Conservation (phyloP, 2,113 vertebrate genomes). For the Pseudorhombus dupliciocellatus region DNA sequence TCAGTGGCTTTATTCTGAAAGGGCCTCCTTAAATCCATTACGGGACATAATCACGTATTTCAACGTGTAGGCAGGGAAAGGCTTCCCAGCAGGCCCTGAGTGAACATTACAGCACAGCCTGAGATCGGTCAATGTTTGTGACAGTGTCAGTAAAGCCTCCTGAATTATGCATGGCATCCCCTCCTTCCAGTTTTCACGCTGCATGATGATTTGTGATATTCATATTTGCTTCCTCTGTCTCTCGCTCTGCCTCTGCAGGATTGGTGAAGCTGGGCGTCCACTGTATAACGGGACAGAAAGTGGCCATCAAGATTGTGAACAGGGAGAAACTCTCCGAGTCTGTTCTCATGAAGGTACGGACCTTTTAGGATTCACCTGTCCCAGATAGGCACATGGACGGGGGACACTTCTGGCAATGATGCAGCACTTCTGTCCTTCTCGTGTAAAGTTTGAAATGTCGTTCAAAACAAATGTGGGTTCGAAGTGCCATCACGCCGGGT, state of each 20-base stretch:
- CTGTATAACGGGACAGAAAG: constrained; percentile 96
- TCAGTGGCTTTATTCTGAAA: constrained; percentile 16
- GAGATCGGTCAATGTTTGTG: constrained; percentile 41
- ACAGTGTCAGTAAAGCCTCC: constrained; percentile 48
- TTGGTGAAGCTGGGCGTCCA: constrained; percentile 94
- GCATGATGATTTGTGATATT: constrained; percentile 45
- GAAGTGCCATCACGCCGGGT: too few relatives aligned
- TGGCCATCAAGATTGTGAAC: constrained; percentile 98
- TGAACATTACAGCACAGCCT: not conserved
- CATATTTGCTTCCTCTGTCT: constrained; percentile 9
- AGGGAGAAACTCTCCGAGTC: constrained; percentile 97
- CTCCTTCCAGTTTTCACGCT: constrained; percentile 58
- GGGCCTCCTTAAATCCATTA: not conserved
- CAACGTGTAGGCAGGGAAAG: not conserved
- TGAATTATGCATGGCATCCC: constrained; percentile 65
- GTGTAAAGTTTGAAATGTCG: too few relatives aligned
- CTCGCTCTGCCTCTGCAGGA: constrained; percentile 72
- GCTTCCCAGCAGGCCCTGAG: not conserved
- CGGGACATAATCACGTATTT: not conserved
- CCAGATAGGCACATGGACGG: too few relatives aligned
- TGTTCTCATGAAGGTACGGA: constrained; percentile 86
- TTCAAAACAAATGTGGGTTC: too few relatives aligned
- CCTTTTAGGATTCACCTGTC: too few relatives aligned
- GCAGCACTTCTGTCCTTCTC: too few relatives aligned
- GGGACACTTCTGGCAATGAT: too few relatives aligned